These are phyloP conservation scores for Chaetodon trifasciatus DNA, from an alignment of 2,797 vertebrate genomes.

Conservation along the genomic window DNA sequence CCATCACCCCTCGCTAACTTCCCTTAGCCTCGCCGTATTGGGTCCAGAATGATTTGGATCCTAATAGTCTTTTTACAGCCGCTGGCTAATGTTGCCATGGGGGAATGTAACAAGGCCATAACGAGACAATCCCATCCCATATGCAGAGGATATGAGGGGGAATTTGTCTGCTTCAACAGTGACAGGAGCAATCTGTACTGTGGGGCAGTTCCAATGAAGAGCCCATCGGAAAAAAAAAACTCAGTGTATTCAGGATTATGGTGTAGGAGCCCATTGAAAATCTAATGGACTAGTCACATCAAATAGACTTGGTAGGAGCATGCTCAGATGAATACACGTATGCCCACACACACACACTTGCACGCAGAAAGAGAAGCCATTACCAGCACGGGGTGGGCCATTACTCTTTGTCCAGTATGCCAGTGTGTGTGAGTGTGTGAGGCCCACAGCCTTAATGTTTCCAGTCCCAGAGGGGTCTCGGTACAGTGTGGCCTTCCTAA, in stretches of 20 bases:
- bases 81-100: slow-evolving; percentile 82
- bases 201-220: slow-evolving; percentile 66
- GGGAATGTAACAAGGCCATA: slow-evolving; percentile 81
- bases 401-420: slow-evolving; percentile 83
- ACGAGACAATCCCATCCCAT: slow-evolving; percentile 80
- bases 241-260: slow-evolving; percentile 78
- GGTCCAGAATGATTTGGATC: slow-evolving; percentile 72
- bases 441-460: slow-evolving; percentile 62
- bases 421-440: slow-evolving; percentile 42
- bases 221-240: slow-evolving; percentile 33
- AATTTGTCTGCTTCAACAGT: slow-evolving; percentile 81
- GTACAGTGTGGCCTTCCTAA: slow-evolving; percentile 64
- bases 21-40: slow-evolving; percentile 44
- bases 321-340: slow-evolving; percentile 68
- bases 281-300: slow-evolving; percentile 84
- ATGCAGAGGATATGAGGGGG: slow-evolving; percentile 75
- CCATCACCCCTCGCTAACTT: slow-evolving; percentile 52
- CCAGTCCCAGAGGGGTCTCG: slow-evolving; percentile 65
- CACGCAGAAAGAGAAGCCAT: slow-evolving; percentile 74
- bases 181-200: slow-evolving; percentile 79
- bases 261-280: slow-evolving; percentile 77
- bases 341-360: slow-evolving; percentile 51
- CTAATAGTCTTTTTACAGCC: slow-evolving; percentile 86
- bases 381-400: slow-evolving; percentile 78
- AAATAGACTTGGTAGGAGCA: slow-evolving; percentile 74